phyloP scores from a whole-genome alignment of 2,888 invertebrate species.

The Nephrotoma flavescens region DNA sequence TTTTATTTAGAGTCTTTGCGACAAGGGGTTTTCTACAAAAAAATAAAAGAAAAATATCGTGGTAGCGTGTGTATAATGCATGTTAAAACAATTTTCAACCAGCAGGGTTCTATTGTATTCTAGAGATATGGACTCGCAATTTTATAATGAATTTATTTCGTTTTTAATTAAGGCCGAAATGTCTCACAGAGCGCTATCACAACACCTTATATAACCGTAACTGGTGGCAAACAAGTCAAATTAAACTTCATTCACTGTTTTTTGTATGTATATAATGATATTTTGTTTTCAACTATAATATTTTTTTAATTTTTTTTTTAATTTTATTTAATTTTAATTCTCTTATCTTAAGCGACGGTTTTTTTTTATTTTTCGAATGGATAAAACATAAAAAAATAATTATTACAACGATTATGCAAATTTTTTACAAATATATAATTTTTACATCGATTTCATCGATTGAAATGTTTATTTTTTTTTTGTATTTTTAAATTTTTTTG shows the following conservation, averaged over 20 bases:
- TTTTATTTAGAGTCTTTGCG: constrained; percentile 1
- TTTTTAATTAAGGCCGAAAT: neutral
- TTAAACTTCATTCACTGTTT: neutral
- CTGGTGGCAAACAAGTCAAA: neutral
- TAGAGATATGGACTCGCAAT: neutral
- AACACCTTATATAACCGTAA: neutral
- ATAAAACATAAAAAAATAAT: neutral
- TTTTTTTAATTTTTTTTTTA: neutral
- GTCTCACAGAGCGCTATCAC: neutral
- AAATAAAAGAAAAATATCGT: neutral
- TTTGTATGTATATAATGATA: neutral
- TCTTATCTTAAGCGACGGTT: neutral
- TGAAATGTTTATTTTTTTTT: neutral
- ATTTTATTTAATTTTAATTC: neutral
- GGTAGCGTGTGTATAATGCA: neutral
- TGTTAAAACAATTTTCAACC: neutral
- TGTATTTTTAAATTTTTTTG: neutral
- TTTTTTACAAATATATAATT: neutral
- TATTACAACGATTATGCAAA: constrained; percentile 2
- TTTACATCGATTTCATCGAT: constrained; percentile 5
- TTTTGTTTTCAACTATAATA: neutral
- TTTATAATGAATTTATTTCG: neutral
- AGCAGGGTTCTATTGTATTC: neutral
- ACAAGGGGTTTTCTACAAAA: neutral
- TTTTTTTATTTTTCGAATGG: neutral